phyloP scores from a whole-genome alignment of 1,140 invertebrate genomes.

The Ips nitidus region DNA sequence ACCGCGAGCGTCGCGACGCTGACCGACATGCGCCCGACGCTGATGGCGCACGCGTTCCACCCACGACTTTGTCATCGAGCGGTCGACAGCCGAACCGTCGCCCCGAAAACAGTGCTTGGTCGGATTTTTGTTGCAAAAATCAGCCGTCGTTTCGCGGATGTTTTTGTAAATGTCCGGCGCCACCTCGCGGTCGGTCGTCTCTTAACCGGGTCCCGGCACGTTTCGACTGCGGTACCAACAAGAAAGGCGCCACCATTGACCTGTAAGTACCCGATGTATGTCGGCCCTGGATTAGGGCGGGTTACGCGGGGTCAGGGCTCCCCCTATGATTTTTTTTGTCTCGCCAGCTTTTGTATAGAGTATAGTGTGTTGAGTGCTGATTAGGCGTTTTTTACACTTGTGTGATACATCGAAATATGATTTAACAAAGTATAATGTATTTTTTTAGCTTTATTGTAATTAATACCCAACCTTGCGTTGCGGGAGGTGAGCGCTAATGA shows the following conservation, averaged over 20 bases:
- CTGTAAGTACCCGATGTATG: slow-evolving; percentile 22
- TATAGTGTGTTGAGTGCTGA: neutral
- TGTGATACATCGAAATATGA: neutral
- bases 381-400: neutral
- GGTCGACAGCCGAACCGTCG: slow-evolving; percentile 29
- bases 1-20: slow-evolving; percentile 22
- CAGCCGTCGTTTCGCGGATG: slow-evolving; percentile 2
- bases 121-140: slow-evolving; percentile 28
- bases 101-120: slow-evolving; percentile 6
- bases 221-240: neutral
- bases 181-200: slow-evolving; percentile 1
- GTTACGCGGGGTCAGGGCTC: slow-evolving; percentile 13
- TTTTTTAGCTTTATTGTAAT: neutral
- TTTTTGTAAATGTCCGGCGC: slow-evolving; percentile 15
- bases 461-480: too few species aligned
- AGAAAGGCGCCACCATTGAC: slow-evolving; percentile 18
- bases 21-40: slow-evolving; percentile 24
- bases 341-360: neutral
- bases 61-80: slow-evolving; percentile 31
- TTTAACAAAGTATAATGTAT: neutral
- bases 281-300: slow-evolving; percentile 15
- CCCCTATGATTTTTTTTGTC: neutral
- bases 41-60: slow-evolving; percentile 27
- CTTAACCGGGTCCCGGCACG: slow-evolving; percentile 7
- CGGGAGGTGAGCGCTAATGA: too few species aligned